Conservation (phyloP, 2,797 vertebrate genomes). For the Pogonophryne albipinna region DNA sequence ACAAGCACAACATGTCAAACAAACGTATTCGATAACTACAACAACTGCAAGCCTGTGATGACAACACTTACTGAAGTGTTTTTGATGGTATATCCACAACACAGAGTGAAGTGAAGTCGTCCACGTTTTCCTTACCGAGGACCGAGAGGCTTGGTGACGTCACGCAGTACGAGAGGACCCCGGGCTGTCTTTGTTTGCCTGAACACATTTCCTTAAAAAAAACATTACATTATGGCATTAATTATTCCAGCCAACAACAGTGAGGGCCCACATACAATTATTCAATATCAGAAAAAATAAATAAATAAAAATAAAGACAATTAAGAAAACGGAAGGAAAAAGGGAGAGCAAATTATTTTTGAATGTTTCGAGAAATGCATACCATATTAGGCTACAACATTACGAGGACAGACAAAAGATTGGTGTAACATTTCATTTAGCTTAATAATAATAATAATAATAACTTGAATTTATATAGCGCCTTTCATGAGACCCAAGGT, state of each 20-base stretch:
- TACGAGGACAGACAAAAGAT: neutral
- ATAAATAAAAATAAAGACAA: neutral
- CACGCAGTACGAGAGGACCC: constrained; percentile 52
- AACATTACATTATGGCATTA: neutral
- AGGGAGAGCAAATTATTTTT: neutral
- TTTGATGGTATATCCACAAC: constrained; percentile 7
- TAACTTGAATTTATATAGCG: too few species aligned
- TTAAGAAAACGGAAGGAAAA: neutral
- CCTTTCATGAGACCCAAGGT: too few species aligned
- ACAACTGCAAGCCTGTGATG: fast-evolving
- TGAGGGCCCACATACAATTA: neutral
- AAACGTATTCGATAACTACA: neutral
- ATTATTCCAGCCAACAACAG: fast-evolving
- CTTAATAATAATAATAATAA: too few species aligned
- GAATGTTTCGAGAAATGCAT: neutral
- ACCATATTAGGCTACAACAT: neutral
- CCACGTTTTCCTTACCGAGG: constrained; percentile 75
- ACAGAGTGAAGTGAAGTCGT: neutral
- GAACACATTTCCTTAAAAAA: constrained; percentile 44
- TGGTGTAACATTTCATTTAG: too few species aligned
- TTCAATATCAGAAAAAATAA: neutral
- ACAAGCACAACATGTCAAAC: neutral
- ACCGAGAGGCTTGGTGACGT: constrained; percentile 53
- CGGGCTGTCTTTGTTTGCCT: constrained; percentile 61
- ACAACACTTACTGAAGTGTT: constrained; percentile 24